Conservation (phyloP, 2,113 vertebrate genomes). For the Calonectris borealis region DNA sequence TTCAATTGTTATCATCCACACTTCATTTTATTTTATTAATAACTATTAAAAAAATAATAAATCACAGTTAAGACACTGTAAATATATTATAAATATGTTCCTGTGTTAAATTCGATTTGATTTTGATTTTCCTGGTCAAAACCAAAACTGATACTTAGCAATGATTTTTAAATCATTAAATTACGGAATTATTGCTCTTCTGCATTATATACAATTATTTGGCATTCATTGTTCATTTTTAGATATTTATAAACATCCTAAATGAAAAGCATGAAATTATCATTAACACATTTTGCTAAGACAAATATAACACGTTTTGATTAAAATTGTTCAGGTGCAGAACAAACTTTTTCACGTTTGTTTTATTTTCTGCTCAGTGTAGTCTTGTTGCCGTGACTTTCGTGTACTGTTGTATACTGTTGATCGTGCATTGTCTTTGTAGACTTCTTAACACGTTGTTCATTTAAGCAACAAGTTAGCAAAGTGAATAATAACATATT, state of each 20-base stretch:
- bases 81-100: background rate
- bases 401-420: accelerated
- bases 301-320: background rate
- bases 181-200: background rate
- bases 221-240: background rate
- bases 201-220: background rate
- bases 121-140: background rate
- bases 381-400: background rate
- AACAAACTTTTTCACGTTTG: background rate
- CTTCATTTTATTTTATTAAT: background rate
- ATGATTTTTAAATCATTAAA: background rate
- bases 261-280: background rate
- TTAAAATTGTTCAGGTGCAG: background rate
- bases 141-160: background rate
- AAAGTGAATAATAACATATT: background rate
- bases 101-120: background rate
- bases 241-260: background rate
- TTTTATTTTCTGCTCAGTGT: background rate
- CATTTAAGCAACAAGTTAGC: background rate
- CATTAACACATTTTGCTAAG: background rate
- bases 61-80: background rate
- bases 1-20: background rate
- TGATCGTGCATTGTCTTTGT: background rate
- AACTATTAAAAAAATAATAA: background rate
- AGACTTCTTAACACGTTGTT: background rate